Evolutionary conservation across 2,797 vertebrate species (phyloP).

Genomic region (Vespertilio murinus): DNA sequence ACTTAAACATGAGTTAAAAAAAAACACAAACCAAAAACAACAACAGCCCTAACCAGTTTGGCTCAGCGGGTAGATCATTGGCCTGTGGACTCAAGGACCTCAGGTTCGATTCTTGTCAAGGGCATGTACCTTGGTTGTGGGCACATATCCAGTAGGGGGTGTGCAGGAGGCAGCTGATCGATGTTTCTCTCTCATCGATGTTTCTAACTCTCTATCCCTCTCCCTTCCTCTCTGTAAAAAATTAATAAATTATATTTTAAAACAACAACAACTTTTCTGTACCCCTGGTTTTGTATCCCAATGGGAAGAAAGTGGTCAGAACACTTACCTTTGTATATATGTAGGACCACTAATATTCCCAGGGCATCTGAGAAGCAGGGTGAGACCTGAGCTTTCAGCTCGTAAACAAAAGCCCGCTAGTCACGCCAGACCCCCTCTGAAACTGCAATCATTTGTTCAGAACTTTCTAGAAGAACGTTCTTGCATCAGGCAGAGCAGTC

Average conservation of each 20-base stretch:
- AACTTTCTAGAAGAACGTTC: constrained; percentile 27
- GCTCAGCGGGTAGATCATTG: no score
- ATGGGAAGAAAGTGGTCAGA: background rate
- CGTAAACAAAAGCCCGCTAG: background rate
- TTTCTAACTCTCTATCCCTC: no score
- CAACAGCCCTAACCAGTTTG: no score
- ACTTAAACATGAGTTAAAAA: background rate
- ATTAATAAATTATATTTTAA: no score
- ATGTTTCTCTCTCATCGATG: no score
- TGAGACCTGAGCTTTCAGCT: background rate
- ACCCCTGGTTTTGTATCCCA: background rate
- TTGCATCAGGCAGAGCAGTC: background rate
- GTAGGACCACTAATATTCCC: background rate
- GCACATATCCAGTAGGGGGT: no score
- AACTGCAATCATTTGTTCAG: background rate
- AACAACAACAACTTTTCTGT: background rate
- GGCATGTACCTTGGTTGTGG: no score
- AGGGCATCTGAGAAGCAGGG: background rate
- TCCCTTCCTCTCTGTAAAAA: no score
- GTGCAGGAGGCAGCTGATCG: no score
- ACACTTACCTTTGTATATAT: background rate
- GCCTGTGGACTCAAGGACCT: no score
- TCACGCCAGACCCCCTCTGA: background rate
- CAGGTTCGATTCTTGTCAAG: no score
- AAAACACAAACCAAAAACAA: no score